These are phyloP conservation scores for Chaenodraco wilsoni DNA, from an alignment of 2,797 vertebrate species.

Conservation along the genomic window DNA sequence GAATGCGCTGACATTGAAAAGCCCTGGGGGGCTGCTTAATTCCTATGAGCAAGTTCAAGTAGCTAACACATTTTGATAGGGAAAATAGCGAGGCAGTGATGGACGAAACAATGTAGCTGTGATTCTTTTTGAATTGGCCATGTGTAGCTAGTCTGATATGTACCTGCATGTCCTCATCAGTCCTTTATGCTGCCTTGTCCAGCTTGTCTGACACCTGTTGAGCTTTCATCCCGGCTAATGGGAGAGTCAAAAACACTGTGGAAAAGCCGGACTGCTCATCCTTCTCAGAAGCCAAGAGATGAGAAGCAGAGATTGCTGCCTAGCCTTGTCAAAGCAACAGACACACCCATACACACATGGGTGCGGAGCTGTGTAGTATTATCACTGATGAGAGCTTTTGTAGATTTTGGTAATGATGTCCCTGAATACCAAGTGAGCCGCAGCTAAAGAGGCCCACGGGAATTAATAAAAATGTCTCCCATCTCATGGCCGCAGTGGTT, in stretches of 20 bases:
- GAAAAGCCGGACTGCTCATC: conserved; percentile 67
- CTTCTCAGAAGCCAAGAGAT: conserved; percentile 68
- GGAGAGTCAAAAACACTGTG: conserved; percentile 73
- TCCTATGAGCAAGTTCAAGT: conserved; percentile 52
- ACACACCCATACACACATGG: conserved; percentile 28
- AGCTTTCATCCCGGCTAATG: conserved; percentile 76
- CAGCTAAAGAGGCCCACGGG: conserved; percentile 72
- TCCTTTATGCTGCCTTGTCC: conserved; percentile 55
- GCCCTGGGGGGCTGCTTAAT: conserved; percentile 59
- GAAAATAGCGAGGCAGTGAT: conserved; percentile 29
- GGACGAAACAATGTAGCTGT: conserved; percentile 9
- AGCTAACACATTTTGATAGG: conserved; percentile 44
- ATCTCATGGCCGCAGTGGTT: conserved; percentile 61
- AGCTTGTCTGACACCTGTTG: conserved; percentile 58
- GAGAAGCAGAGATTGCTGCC: conserved; percentile 70
- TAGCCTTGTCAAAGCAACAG: conserved; percentile 57
- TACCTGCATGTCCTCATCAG: conserved; percentile 30
- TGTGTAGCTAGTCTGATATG: conserved; percentile 9
- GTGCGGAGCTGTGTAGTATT: conserved; percentile 53
- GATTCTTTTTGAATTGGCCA: conserved; percentile 28
- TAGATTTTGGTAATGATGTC: conserved; percentile 82
- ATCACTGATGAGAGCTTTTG: conserved; percentile 80
- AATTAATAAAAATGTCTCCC: conserved; percentile 75
- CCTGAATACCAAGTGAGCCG: conserved; percentile 77
- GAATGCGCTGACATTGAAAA: conserved; percentile 75